These are phyloP conservation scores for Drosophila multiciliata DNA, from an alignment of 2,888 invertebrate genomes.

Conservation along the genomic window DNA sequence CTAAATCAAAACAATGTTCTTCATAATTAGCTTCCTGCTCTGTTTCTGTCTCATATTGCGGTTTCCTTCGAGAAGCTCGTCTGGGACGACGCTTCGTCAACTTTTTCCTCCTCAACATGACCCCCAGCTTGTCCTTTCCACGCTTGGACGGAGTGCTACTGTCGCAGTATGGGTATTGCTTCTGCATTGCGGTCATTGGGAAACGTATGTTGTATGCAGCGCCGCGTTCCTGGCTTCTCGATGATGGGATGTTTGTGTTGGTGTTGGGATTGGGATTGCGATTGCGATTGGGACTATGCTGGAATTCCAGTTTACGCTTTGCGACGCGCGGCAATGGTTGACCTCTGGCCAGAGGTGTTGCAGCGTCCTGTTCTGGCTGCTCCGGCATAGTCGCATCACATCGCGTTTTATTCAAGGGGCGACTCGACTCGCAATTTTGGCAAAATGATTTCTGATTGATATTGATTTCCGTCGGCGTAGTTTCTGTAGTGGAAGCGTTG, in stretches of 20 bases:
- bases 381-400: constrained; percentile 55
- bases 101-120: neutral
- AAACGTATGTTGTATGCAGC: constrained; percentile 18
- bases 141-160: neutral
- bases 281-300: neutral
- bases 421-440: neutral
- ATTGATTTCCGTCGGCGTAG: neutral
- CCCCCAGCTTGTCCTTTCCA: neutral
- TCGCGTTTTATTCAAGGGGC: constrained; percentile 20
- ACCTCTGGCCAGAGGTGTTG: constrained; percentile 27
- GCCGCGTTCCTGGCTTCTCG: neutral
- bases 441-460: too few relatives aligned
- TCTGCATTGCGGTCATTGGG: constrained; percentile 8
- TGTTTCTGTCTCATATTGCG: neutral
- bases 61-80: too few relatives aligned
- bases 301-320: constrained; percentile 14
- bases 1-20: too few relatives aligned
- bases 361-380: constrained; percentile 9
- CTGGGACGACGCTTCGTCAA: neutral
- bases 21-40: neutral
- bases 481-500: too few relatives aligned
- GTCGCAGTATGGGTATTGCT: neutral
- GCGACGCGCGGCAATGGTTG: constrained; percentile 55
- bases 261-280: neutral
- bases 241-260: neutral